These are phyloP conservation scores for Melanostigma gelatinosum DNA, from an alignment of 2,113 vertebrate species.

Conservation along the genomic window DNA sequence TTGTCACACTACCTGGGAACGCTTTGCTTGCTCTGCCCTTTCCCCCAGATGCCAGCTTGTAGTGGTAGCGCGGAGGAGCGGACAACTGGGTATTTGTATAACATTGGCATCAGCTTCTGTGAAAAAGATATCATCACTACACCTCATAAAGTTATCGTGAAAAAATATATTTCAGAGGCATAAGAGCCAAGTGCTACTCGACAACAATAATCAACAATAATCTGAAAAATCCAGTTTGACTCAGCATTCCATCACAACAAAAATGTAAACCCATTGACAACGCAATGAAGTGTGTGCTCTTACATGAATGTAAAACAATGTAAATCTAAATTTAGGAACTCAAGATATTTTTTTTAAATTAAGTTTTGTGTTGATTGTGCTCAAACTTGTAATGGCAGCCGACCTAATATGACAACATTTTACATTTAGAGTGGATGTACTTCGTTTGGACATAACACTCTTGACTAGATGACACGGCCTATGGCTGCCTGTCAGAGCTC, in stretches of 20 bases:
- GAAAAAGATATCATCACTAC: not conserved
- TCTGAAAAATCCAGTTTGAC: not conserved
- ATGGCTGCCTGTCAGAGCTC: slow-evolving; percentile 42
- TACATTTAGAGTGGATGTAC: not conserved
- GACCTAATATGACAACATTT: slow-evolving; percentile 1
- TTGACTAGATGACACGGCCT: slow-evolving; percentile 9
- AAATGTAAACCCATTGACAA: not conserved
- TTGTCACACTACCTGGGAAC: not conserved
- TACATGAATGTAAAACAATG: not conserved
- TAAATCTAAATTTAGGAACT: not conserved
- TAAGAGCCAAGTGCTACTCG: no score
- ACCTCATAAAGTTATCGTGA: not conserved
- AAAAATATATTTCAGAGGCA: not conserved
- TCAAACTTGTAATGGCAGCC: not conserved
- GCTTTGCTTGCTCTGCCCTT: slow-evolving; percentile 58
- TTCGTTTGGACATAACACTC: slow-evolving; percentile 12
- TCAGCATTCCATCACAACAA: slow-evolving; percentile 4
- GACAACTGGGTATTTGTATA: slow-evolving; percentile 8
- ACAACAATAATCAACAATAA: not conserved
- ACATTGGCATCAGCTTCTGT: not conserved
- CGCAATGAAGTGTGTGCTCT: not conserved
- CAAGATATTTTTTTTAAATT: not conserved
- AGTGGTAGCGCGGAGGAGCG: slow-evolving; percentile 11
- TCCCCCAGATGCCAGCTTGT: slow-evolving; percentile 72
- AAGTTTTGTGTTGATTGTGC: not conserved